Evolutionary conservation across 1,140 invertebrate species (phyloP).

Genomic region (Sycobia sp.): DNA sequence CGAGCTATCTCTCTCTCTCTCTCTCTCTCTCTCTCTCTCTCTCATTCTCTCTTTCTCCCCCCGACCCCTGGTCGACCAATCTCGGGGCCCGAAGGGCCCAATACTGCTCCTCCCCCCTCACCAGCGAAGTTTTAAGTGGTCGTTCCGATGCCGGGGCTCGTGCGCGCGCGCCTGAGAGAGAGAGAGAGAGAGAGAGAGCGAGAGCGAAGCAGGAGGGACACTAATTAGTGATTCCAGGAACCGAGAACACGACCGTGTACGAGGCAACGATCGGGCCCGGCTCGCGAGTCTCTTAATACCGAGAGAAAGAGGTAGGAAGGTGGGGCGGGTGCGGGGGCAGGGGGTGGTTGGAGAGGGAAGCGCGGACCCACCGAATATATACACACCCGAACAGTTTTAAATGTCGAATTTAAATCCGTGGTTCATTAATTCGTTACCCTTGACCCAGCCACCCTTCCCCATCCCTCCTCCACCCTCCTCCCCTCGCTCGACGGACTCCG

Average conservation of each 20-base stretch:
- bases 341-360: background rate
- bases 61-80: background rate
- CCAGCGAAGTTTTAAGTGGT: conserved; percentile 6
- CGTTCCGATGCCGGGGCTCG: conserved; percentile 11
- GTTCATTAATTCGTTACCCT: conserved; percentile 38
- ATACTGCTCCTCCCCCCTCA: background rate
- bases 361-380: conserved; percentile 9
- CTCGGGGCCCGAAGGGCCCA: background rate
- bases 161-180: no score
- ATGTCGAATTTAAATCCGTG: conserved; percentile 37
- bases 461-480: background rate
- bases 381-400: conserved; percentile 30
- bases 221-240: conserved; percentile 51
- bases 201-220: conserved; percentile 45
- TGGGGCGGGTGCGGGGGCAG: background rate
- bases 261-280: conserved; percentile 5
- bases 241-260: conserved; percentile 39
- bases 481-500: background rate
- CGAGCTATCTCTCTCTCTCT: background rate
- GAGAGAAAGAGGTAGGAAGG: background rate
- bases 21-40: background rate
- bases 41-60: background rate
- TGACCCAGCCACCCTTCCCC: conserved; percentile 27
- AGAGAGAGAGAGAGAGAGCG: no score
- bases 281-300: conserved; percentile 26